phyloP scores from a whole-genome alignment of 1,140 invertebrate species.

The Drosophila bocqueti region DNA sequence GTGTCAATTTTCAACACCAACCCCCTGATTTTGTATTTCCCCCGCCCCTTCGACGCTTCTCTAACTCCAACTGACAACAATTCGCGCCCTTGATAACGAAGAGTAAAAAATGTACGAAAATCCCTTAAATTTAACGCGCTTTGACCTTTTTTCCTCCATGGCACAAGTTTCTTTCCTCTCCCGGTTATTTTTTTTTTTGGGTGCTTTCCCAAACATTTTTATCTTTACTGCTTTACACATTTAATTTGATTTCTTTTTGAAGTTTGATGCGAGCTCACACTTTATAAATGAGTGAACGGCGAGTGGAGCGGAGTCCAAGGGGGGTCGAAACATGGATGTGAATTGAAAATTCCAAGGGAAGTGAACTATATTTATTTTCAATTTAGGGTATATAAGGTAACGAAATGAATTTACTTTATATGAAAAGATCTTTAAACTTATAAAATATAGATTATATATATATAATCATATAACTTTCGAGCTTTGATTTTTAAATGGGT shows the following conservation, averaged over 20 bases:
- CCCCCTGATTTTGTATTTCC: slow-evolving; percentile 25
- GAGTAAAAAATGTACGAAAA: slow-evolving; percentile 54
- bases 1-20: slow-evolving; percentile 82
- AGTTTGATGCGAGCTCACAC: slow-evolving; percentile 70
- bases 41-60: neutral
- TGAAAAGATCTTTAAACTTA: neutral
- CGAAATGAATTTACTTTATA: no score
- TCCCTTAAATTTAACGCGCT: slow-evolving; percentile 72
- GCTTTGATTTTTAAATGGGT: no score
- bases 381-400: neutral
- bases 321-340: neutral
- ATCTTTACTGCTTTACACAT: slow-evolving; percentile 78
- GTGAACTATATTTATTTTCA: neutral
- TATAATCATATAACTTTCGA: neutral
- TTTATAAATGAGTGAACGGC: slow-evolving; percentile 33
- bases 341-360: neutral
- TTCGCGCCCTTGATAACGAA: slow-evolving; percentile 47
- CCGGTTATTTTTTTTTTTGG: slow-evolving; percentile 9
- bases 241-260: slow-evolving; percentile 84
- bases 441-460: neutral
- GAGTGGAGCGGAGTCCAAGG: slow-evolving; percentile 9
- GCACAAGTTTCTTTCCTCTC: slow-evolving; percentile 60
- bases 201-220: slow-evolving; percentile 57
- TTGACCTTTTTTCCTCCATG: slow-evolving; percentile 69
- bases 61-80: slow-evolving; percentile 38